These are phyloP conservation scores for Pedicia rivosa DNA, from an alignment of 2,888 invertebrate genomes.

Conservation along the genomic window DNA sequence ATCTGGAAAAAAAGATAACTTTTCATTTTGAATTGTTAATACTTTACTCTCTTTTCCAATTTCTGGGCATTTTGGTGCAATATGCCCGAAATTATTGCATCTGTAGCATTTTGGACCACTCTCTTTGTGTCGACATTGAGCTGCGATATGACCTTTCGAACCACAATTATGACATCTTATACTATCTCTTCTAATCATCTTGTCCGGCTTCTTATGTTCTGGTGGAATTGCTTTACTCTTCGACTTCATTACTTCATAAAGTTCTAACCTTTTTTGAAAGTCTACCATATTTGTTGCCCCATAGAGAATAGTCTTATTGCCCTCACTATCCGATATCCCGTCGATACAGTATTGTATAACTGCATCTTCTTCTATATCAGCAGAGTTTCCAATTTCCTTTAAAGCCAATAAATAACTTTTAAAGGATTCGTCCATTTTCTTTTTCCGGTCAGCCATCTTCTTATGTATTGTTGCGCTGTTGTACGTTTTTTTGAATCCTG, in stretches of 20 bases:
- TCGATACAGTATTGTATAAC: constrained; percentile 18
- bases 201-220: too few species aligned
- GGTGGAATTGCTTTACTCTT: background rate
- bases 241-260: constrained; percentile 3
- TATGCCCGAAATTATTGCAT: constrained; percentile 3
- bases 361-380: constrained; percentile 14
- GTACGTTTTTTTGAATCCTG: constrained; percentile 5
- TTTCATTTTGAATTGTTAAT: too few species aligned
- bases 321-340: constrained; percentile 15
- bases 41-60: background rate
- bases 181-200: too few species aligned
- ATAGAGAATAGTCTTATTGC: constrained; percentile 15
- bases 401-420: constrained; percentile 7
- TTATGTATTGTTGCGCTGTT: constrained; percentile 7
- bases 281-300: constrained; percentile 10
- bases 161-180: constrained; percentile 2
- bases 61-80: background rate
- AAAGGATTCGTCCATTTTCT: constrained; percentile 2
- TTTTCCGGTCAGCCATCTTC: constrained; percentile 4
- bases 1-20: background rate
- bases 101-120: background rate
- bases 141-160: background rate
- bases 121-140: background rate
- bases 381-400: constrained; percentile 15
- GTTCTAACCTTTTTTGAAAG: constrained; percentile 2